Base-by-base conservation (phyloP, 2,113 vertebrate genomes). In the Hucho hucho region DNA sequence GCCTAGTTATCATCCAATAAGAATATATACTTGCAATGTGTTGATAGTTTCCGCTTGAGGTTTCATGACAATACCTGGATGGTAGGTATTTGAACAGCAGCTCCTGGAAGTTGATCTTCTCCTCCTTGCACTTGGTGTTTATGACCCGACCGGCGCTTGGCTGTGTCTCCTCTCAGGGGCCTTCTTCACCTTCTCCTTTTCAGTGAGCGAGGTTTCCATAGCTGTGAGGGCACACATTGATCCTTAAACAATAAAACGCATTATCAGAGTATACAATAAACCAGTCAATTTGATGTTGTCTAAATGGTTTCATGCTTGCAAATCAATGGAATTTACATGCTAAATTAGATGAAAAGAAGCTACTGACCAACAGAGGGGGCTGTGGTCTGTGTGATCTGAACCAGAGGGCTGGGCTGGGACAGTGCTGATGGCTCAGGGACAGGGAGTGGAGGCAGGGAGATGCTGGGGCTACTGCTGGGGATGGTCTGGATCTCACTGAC, bases 61-160 rank as follows among this genome's bases (percentile, higher is more conserved):
- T 56, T 29, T 32, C 16, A 1, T 2, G 20, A 3, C 24, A 61
- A 70, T 82, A 98, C 98, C 98, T 96, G 73, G 97, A 94, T 0
- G 98, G 98, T 20, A 99, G 89, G 79, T 97, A 97, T 81, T 99
- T 99, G 70, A 95, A 91, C 75, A 99, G 90, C 9, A 99, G 91
- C 72, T 98, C 98, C 76, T 99, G 98, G 82, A 99, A 98, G 77
- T 99, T 97, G 7, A 99, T 95, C 76, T 97, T 99, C 89, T 99
- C 98, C 69, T 99, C 98, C 68, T 99, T 99, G 89, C 96, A 97
- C 77, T 95, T 98, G 61, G 98, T 99, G 85, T 99, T 99, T 29
- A 97, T 92, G 68, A 99, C 98, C 1, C 98, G 94, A 5, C 97
- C 98, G 96, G 9, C 97, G 89, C 79, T 99, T 99, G 1, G 97